phyloP scores from a whole-genome alignment of 2,797 vertebrate species.

The Enteromius thamalakanensis region DNA sequence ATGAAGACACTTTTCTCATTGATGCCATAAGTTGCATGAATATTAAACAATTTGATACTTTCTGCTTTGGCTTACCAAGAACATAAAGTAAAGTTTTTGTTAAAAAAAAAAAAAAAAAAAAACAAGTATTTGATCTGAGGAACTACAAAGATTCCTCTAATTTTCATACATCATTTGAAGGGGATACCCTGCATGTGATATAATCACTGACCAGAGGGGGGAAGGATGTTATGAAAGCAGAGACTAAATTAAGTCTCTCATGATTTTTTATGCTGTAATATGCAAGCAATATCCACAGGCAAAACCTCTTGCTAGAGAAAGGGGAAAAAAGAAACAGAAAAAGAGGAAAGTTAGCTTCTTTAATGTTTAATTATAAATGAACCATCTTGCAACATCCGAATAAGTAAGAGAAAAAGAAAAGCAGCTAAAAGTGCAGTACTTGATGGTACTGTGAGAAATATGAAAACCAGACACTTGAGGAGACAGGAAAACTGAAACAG shows the following conservation, averaged over 20 bases:
- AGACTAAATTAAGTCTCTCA: constrained; percentile 70
- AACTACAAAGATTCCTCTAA: constrained; percentile 42
- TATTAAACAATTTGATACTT: constrained; percentile 19
- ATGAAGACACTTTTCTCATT: neutral
- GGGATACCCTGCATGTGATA: constrained; percentile 62
- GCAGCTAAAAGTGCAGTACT: constrained; percentile 43
- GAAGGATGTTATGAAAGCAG: constrained; percentile 61
- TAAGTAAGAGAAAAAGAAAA: constrained; percentile 60
- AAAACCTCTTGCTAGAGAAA: constrained; percentile 63
- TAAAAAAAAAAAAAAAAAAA: too few relatives aligned
- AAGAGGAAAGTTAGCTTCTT: constrained; percentile 67
- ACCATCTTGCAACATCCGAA: constrained; percentile 76
- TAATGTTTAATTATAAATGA: constrained; percentile 82
- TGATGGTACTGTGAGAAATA: constrained; percentile 25
- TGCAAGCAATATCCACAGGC: constrained; percentile 80
- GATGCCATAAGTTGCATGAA: constrained; percentile 6
- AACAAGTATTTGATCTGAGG: constrained; percentile 20
- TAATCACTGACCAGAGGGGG: constrained; percentile 59
- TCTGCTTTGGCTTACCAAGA: constrained; percentile 27
- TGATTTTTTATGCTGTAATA: constrained; percentile 70
- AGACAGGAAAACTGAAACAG: constrained; percentile 35
- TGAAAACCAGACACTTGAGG: constrained; percentile 49
- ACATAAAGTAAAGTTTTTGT: neutral
- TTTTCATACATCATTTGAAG: constrained; percentile 45
- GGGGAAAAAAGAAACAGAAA: constrained; percentile 12